Conservation (phyloP, 2,888 invertebrate genomes). For the Diarsia dahlii region DNA sequence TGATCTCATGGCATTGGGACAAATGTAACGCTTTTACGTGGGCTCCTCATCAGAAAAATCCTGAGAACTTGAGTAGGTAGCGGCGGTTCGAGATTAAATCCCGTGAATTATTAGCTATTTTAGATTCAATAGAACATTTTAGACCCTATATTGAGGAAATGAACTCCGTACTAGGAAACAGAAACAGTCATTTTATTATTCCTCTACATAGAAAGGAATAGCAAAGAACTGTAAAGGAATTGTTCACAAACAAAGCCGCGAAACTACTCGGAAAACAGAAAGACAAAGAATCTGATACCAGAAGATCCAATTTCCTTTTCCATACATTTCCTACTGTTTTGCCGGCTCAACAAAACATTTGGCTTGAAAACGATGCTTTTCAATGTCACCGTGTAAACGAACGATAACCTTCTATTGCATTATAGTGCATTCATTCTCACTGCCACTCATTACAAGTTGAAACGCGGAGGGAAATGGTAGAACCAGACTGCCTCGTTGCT, state of each 20-base stretch:
- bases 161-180: no score
- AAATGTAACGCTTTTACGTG: no score
- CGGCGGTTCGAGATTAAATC: no score
- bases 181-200: no score
- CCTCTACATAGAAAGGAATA: neutral
- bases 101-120: no score
- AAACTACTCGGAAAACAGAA: neutral
- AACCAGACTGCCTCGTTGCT: neutral
- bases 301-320: slow-evolving; percentile 28
- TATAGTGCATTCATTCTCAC: slow-evolving; percentile 29
- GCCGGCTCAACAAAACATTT: slow-evolving; percentile 7
- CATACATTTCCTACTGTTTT: slow-evolving; percentile 27
- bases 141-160: no score
- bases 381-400: slow-evolving; percentile 33
- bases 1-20: no score
- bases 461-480: neutral
- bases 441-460: neutral
- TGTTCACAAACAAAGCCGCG: neutral
- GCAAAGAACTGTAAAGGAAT: neutral
- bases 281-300: neutral
- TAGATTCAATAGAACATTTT: no score
- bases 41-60: no score
- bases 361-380: neutral
- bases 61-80: no score
- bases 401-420: slow-evolving; percentile 18